A percentile compares a stretch with the other conserved stretches of the same genome.
Conservation (phyloP, 92 coral and sea anemone species). For the Actinostola sp. region DNA sequence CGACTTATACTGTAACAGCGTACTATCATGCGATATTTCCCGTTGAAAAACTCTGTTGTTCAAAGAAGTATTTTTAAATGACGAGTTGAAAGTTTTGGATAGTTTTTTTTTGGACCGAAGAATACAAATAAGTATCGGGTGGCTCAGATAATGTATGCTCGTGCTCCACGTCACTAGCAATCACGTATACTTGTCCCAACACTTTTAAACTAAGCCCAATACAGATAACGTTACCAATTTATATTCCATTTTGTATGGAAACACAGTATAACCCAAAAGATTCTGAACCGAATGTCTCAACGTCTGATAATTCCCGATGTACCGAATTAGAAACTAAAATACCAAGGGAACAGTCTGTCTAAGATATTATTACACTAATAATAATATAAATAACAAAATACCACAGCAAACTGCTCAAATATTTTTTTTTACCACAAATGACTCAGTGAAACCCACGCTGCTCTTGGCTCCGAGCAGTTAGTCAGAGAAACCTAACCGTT, state of each 20-base stretch:
- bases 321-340: no score
- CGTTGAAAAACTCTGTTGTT: not conserved
- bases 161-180: no score
- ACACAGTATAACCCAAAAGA: no score
- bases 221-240: no score
- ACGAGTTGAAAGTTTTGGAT: not conserved
- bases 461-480: slow-evolving; percentile 10
- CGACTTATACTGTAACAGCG: not conserved
- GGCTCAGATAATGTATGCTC: no score
- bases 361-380: slow-evolving; percentile 1
- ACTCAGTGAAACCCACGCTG: not conserved
- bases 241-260: no score
- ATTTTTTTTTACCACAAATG: slow-evolving; percentile 18
- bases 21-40: not conserved
- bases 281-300: no score
- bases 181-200: no score
- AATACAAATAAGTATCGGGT: no score
- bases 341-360: not conserved
- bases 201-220: no score
- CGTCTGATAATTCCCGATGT: no score
- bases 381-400: not conserved
- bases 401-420: not conserved
- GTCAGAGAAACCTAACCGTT: not conserved
- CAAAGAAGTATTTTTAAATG: not conserved
- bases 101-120: no score